phyloP scores from a whole-genome alignment of 2,888 invertebrate species.

The Drosophila suboccidentalis region DNA sequence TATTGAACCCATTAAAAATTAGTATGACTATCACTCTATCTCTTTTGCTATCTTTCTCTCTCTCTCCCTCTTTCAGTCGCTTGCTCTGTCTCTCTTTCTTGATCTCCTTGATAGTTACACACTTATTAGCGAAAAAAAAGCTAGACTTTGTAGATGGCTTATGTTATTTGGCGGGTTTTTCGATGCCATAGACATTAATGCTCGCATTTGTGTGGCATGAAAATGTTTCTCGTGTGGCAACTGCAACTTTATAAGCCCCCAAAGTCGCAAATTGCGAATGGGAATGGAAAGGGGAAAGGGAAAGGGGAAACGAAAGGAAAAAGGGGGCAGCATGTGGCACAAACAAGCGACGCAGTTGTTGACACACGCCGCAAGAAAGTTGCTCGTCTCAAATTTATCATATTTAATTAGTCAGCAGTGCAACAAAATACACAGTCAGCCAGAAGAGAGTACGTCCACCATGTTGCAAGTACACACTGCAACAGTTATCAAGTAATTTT shows the following conservation, averaged over 20 bases:
- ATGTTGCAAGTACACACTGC: neutral
- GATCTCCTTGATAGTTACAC: neutral
- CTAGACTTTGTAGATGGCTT: constrained; percentile 4
- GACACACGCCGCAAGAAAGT: constrained; percentile 71
- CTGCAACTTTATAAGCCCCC: constrained; percentile 48
- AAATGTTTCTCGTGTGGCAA: constrained; percentile 13
- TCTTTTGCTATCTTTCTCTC: neutral
- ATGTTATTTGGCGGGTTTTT: constrained; percentile 5
- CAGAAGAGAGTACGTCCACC: neutral
- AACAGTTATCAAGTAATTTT: constrained; percentile 72
- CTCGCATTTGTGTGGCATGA: neutral
- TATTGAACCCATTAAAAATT: too few relatives aligned
- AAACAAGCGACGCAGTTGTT: constrained; percentile 50
- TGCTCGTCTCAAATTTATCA: constrained; percentile 76
- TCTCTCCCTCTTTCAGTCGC: neutral
- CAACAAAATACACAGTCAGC: constrained; percentile 50
- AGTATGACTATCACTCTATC: neutral
- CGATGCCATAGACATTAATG: constrained; percentile 22
- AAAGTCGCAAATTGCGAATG: neutral
- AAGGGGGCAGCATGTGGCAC: neutral
- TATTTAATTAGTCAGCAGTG: constrained; percentile 74
- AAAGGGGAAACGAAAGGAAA: too few relatives aligned
- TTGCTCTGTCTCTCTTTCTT: neutral
- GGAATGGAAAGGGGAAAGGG: neutral
- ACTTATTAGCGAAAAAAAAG: constrained; percentile 16